Evolutionary conservation across 2,888 invertebrate species (phyloP).

Genomic region (Ganaspis brasiliensis): DNA sequence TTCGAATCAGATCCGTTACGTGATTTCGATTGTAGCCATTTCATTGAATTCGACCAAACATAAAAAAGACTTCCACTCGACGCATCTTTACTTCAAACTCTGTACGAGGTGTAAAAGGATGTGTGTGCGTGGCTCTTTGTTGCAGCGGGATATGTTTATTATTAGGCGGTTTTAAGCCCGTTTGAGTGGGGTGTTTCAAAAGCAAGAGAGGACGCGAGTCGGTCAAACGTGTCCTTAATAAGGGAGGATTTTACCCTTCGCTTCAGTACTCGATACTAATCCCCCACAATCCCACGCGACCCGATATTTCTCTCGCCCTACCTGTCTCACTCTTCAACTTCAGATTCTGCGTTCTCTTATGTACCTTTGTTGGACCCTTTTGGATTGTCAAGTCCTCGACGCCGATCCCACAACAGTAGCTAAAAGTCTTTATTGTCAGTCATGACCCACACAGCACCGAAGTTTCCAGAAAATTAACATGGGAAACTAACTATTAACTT

Average conservation of each 20-base stretch:
- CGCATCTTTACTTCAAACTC: constrained; percentile 16
- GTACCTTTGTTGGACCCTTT: constrained; percentile 32
- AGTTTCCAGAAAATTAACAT: no score
- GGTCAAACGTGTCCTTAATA: constrained; percentile 45
- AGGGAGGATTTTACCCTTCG: constrained; percentile 48
- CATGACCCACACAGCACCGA: no score
- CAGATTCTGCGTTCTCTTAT: background rate
- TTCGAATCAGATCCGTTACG: constrained; percentile 60
- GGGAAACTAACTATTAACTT: no score
- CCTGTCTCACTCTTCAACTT: constrained; percentile 32
- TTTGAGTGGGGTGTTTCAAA: constrained; percentile 34
- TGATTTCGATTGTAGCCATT: constrained; percentile 66
- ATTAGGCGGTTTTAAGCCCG: constrained; percentile 40
- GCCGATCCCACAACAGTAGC: constrained; percentile 28
- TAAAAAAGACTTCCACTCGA: constrained; percentile 32
- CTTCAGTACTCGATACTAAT: constrained; percentile 42
- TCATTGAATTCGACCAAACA: constrained; percentile 20
- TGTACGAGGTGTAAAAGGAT: constrained; percentile 34
- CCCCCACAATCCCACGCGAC: constrained; percentile 46
- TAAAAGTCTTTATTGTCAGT: constrained; percentile 42
- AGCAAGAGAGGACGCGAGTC: constrained; percentile 41
- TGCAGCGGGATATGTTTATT: constrained; percentile 39
- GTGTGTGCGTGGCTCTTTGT: constrained; percentile 1
- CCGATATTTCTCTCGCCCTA: constrained; percentile 36
- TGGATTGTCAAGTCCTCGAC: constrained; percentile 32